phyloP scores from a whole-genome alignment of 2,113 vertebrate genomes.

The Oncorhynchus keta region DNA sequence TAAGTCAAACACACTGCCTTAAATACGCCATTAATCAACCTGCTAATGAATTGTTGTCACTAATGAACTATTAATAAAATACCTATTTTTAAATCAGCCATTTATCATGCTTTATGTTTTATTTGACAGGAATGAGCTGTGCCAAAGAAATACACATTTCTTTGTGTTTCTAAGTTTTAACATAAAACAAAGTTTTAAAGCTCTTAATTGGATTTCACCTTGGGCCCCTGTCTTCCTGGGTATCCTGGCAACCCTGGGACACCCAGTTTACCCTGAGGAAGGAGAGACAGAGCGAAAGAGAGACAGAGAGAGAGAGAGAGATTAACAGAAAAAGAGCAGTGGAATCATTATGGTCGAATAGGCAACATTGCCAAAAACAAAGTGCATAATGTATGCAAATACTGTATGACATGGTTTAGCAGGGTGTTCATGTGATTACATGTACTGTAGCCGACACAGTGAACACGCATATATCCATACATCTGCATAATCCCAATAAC shows the following conservation, averaged over 20 bases:
- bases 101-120: slow-evolving; percentile 67
- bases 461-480: slow-evolving; percentile 9
- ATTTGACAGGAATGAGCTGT: slow-evolving; percentile 55
- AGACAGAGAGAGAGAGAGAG: background rate
- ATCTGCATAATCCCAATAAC: slow-evolving; percentile 23
- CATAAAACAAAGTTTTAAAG: slow-evolving; percentile 15
- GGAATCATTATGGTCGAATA: slow-evolving; percentile 72
- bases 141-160: slow-evolving; percentile 37
- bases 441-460: slow-evolving; percentile 2
- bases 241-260: slow-evolving; percentile 71
- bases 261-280: slow-evolving; percentile 63
- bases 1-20: slow-evolving; percentile 57
- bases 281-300: background rate
- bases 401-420: too few species aligned
- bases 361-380: background rate
- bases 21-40: slow-evolving; percentile 67
- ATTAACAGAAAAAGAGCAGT: too few species aligned
- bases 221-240: slow-evolving; percentile 66
- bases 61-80: slow-evolving; percentile 74
- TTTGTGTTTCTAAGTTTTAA: slow-evolving; percentile 25
- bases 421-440: too few species aligned
- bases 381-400: too few species aligned
- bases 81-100: slow-evolving; percentile 57
- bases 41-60: slow-evolving; percentile 66
- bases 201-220: slow-evolving; percentile 57